phyloP scores from a whole-genome alignment of 2,888 invertebrate species.

The Mythimna impura region DNA sequence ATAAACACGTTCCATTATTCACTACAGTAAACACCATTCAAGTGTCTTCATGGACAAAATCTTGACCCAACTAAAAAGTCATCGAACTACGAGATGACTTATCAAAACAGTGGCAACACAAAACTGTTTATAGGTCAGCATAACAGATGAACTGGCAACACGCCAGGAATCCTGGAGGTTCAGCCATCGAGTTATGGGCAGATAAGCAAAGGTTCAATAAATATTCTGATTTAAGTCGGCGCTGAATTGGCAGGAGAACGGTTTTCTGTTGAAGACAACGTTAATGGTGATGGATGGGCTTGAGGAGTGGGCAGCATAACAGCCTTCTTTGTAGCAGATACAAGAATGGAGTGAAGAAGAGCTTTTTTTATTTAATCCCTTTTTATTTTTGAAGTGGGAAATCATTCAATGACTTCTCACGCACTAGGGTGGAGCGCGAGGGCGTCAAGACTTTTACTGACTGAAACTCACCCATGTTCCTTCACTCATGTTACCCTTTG shows the following conservation, averaged over 20 bases:
- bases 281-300: neutral
- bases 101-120: constrained; percentile 47
- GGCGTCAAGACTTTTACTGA: no score
- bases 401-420: no score
- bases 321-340: neutral
- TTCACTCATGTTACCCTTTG: no score
- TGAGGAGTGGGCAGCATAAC: neutral
- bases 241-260: constrained; percentile 32
- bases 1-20: constrained; percentile 8
- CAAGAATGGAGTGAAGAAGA: no score
- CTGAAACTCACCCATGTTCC: no score
- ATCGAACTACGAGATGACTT: constrained; percentile 54
- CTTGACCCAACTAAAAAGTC: constrained; percentile 49
- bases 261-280: neutral
- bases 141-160: constrained; percentile 57
- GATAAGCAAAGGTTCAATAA: constrained; percentile 55
- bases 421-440: no score
- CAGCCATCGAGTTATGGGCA: constrained; percentile 37
- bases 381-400: no score
- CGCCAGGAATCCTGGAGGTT: constrained; percentile 55
- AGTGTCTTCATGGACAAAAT: constrained; percentile 7
- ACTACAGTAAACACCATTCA: constrained; percentile 2
- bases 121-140: constrained; percentile 62
- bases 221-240: constrained; percentile 23
- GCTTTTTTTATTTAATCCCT: no score